Evolutionary conservation across 2,888 invertebrate genomes (phyloP).

Genomic region (Agrypnus murinus): DNA sequence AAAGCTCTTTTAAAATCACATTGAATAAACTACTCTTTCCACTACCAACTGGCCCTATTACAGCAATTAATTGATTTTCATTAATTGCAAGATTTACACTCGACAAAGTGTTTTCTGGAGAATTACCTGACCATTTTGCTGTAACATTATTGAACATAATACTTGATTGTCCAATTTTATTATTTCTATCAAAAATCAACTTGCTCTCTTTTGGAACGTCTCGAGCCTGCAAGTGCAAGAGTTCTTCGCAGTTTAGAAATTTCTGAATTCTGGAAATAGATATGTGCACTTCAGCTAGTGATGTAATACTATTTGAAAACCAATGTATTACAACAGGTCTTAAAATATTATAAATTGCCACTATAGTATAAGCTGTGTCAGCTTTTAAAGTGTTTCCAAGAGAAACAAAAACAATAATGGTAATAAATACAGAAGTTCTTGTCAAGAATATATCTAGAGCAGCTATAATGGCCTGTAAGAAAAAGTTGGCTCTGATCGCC

Average conservation of each 20-base stretch:
- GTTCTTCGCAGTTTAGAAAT: slow-evolving; percentile 73
- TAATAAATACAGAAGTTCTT: slow-evolving; percentile 89
- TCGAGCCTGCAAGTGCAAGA: no score
- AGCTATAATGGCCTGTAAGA: slow-evolving; percentile 83
- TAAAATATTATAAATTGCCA: slow-evolving; percentile 92
- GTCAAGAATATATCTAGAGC: slow-evolving; percentile 93
- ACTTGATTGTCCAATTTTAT: slow-evolving; percentile 65
- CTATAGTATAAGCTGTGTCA: slow-evolving; percentile 90
- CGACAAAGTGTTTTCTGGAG: slow-evolving; percentile 32
- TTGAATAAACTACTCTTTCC: slow-evolving; percentile 77
- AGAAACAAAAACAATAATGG: slow-evolving; percentile 85
- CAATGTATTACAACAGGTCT: slow-evolving; percentile 92
- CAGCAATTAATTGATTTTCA: slow-evolving; percentile 71
- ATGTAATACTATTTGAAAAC: slow-evolving; percentile 90
- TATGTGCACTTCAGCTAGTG: slow-evolving; percentile 86
- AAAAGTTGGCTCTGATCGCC: slow-evolving; percentile 83
- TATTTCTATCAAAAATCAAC: no score
- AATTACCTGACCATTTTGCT: slow-evolving; percentile 78
- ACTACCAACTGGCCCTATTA: slow-evolving; percentile 82
- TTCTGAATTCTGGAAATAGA: slow-evolving; percentile 82
- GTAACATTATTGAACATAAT: slow-evolving; percentile 77
- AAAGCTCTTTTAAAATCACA: slow-evolving; percentile 71
- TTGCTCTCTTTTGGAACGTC: no score
- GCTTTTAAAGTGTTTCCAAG: slow-evolving; percentile 84
- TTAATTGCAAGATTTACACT: slow-evolving; percentile 68